These are phyloP conservation scores for Cheumatopsyche charites DNA, from an alignment of 1,140 invertebrate genomes.

Conservation along the genomic window DNA sequence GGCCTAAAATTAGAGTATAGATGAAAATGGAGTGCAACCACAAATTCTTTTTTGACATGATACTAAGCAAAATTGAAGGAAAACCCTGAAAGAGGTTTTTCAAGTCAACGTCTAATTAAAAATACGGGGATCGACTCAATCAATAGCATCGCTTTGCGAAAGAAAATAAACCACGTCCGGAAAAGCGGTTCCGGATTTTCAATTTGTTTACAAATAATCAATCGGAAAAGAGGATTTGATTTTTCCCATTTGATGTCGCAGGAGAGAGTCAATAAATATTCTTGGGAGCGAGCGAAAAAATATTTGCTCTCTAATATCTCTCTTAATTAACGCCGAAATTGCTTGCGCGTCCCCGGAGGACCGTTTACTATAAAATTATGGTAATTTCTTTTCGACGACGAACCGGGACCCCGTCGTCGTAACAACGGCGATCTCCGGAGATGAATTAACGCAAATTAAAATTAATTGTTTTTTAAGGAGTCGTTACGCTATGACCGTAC, in stretches of 20 bases:
- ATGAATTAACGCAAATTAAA: slow-evolving; percentile 37
- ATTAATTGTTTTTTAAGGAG: slow-evolving; percentile 36
- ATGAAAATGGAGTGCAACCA: slow-evolving; percentile 8
- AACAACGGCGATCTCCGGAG: slow-evolving; percentile 5
- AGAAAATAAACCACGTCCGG: no score
- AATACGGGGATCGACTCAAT: slow-evolving; percentile 6
- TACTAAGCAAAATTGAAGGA: neutral
- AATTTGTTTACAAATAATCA: slow-evolving; percentile 17
- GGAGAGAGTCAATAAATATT: neutral
- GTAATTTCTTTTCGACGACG: slow-evolving; percentile 30
- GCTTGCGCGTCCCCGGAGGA: slow-evolving; percentile 3
- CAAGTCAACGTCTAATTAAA: slow-evolving; percentile 14
- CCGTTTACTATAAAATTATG: slow-evolving; percentile 32
- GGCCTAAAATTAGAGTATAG: neutral
- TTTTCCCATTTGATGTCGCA: neutral
- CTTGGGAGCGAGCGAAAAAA: slow-evolving; percentile 5
- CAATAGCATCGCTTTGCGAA: neutral
- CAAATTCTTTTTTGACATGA: neutral
- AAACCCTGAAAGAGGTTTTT: neutral
- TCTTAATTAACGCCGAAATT: slow-evolving; percentile 20
- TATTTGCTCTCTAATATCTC: neutral
- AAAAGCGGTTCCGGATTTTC: neutral
- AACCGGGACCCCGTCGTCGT: neutral
- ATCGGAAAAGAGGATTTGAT: neutral
- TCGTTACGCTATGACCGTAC: neutral